Conservation (phyloP, 2,113 vertebrate species). For the Megaleporinus macrocephalus region DNA sequence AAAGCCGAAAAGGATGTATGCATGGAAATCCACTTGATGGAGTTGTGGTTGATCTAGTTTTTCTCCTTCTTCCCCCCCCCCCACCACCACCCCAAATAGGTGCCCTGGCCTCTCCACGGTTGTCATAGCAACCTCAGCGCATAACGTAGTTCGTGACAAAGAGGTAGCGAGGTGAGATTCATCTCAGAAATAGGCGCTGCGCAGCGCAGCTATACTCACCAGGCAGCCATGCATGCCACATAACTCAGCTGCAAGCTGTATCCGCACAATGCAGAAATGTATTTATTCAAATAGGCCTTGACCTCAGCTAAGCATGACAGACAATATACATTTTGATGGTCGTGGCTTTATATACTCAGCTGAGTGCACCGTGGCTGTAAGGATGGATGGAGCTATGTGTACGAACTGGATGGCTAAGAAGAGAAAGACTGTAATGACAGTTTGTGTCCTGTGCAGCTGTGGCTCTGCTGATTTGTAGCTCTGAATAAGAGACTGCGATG, state of each 20-base stretch:
- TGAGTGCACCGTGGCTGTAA: background rate
- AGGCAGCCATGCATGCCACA: constrained; percentile 51
- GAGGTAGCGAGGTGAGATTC: constrained; percentile 83
- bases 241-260: background rate
- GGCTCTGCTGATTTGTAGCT: background rate
- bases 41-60: constrained; percentile 78
- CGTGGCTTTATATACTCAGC: background rate
- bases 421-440: constrained; percentile 15
- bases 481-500: background rate
- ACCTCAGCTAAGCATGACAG: constrained; percentile 10
- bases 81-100: constrained; percentile 68
- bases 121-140: constrained; percentile 84
- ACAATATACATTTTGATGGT: constrained; percentile 17
- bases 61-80: constrained; percentile 71
- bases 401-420: background rate
- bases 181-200: constrained; percentile 78
- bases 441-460: background rate
- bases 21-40: constrained; percentile 87
- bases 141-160: constrained; percentile 89
- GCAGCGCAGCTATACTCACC: constrained; percentile 57
- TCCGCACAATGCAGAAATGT: constrained; percentile 18
- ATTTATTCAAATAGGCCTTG: constrained; percentile 43
- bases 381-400: background rate
- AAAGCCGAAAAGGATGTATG: constrained; percentile 81
- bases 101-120: constrained; percentile 72